phyloP scores from a whole-genome alignment of 1,140 invertebrate genomes.

The Drosophila serrata region DNA sequence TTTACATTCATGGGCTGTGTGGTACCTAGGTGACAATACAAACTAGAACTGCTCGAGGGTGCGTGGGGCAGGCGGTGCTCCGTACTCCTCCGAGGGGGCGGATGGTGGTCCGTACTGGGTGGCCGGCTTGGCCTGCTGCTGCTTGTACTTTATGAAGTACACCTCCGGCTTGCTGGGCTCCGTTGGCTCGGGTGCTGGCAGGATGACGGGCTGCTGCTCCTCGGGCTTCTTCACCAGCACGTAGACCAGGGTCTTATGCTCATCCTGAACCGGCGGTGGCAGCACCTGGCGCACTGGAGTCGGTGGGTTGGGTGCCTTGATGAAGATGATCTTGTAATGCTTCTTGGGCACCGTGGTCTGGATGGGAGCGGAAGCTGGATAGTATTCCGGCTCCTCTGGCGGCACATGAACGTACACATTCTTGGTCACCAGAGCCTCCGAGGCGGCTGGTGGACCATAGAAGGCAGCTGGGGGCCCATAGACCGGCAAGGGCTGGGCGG shows the following conservation, averaged over 20 bases:
- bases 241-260: constrained; percentile 94
- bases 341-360: constrained; percentile 88
- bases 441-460: constrained; percentile 73
- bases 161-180: constrained; percentile 87
- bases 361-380: constrained; percentile 67
- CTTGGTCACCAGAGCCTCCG: constrained; percentile 88
- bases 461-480: constrained; percentile 80
- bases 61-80: constrained; percentile 74
- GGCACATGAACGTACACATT: constrained; percentile 92
- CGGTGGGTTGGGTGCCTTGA: constrained; percentile 92
- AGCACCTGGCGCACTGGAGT: constrained; percentile 88
- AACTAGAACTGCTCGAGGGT: constrained; percentile 70
- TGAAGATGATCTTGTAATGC: constrained; percentile 95
- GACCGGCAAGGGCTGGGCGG: constrained; percentile 68
- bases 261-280: constrained; percentile 88
- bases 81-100: constrained; percentile 73
- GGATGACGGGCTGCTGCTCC: constrained; percentile 73
- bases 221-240: constrained; percentile 93
- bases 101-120: constrained; percentile 75
- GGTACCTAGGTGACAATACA: constrained; percentile 24
- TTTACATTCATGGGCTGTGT: constrained; percentile 51
- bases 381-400: constrained; percentile 88
- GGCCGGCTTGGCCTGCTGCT: constrained; percentile 70
- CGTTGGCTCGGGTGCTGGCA: constrained; percentile 86
- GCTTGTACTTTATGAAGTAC: constrained; percentile 88